Evolutionary conservation across 2,888 invertebrate species (phyloP), one percentile per base, ranked within the genome.

Genomic region (Chloromyia formosa): DNA sequence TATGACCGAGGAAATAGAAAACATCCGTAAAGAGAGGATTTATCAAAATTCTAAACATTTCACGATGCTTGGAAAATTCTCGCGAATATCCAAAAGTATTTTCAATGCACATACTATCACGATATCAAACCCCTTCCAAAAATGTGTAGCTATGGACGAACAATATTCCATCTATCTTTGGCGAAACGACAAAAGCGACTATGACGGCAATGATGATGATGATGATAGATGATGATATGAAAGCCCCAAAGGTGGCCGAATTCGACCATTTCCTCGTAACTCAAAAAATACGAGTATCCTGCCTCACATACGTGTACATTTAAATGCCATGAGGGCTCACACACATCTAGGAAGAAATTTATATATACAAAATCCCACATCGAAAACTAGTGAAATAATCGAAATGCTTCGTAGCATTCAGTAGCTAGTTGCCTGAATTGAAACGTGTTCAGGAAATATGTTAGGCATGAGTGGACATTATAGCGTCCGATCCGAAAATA

Each of bases 401-500:
- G 64, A 64, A 42, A 66, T 45, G 20, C 22, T 56, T 35, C 40
- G 56, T 56, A 71, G 20, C 56, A 56, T 58, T 10, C 35, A 1
- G 5, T 3, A 49, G 14, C 27, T 42, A 1, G 20, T 14, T 42
- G 16, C 3, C 7, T 12, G 12, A 35, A 23, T 58, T 18, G 56
- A 56, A 27, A 69, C 40, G 56, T 56, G 71, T 56, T 56, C 58
- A 49, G 71, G 71, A 71, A 71, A 56, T 71, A 40, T 56, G 58
- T 23, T 71, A 71, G 56, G 56, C 71, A 56, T 71, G 71, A 71
- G 58, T 71, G 66, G 45, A 45, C 66, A 66, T 66, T 40, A 66
- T 66, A 27, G 35, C 35, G 27, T 14, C 16, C 60, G 7, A 60
- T 14, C 49, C 66, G 12, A 49, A 66, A 66, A 49, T 49, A 49